These are phyloP conservation scores for Lethenteron reissneri DNA, from an alignment of 2,113 vertebrate species.

Conservation along the genomic window DNA sequence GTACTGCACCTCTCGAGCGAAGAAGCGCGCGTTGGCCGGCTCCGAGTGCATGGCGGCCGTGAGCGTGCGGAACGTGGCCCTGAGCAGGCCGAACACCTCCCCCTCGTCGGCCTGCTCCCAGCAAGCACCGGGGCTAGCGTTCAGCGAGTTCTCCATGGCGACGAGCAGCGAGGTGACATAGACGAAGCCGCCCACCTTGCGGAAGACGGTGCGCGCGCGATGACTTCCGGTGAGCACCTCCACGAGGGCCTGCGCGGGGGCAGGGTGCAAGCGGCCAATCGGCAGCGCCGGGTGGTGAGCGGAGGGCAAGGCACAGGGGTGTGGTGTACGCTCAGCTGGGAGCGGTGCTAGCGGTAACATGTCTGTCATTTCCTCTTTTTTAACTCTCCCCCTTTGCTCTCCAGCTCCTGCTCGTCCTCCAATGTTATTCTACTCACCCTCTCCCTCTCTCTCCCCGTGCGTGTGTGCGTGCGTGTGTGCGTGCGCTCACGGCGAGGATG, in stretches of 20 bases:
- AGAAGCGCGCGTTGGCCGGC: constrained; percentile 90
- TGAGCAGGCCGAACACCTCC: constrained; percentile 77
- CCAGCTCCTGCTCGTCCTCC: too few relatives aligned
- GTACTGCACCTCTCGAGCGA: constrained; percentile 90
- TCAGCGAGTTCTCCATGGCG: constrained; percentile 81
- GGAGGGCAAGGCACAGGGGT: not conserved
- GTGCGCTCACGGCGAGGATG: constrained; percentile 41
- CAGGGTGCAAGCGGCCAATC: constrained; percentile 2
- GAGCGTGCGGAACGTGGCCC: constrained; percentile 71
- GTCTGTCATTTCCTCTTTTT: too few relatives aligned
- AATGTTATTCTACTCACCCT: too few relatives aligned
- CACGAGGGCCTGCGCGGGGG: constrained; percentile 37
- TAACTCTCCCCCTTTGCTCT: too few relatives aligned
- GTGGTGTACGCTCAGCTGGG: too few relatives aligned
- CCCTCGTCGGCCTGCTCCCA: constrained; percentile 85
- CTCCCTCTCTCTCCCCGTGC: too few relatives aligned
- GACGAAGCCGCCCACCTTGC: constrained; percentile 91
- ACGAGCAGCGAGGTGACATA: constrained; percentile 84
- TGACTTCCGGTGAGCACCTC: constrained; percentile 70
- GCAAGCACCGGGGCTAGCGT: constrained; percentile 44
- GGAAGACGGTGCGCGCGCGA: constrained; percentile 79
- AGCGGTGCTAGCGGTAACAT: too few relatives aligned
- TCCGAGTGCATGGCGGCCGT: constrained; percentile 94
- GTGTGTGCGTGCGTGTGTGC: too few relatives aligned
- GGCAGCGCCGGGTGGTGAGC: not conserved